Conservation (phyloP, 1,140 invertebrate species). For the Macrosteles quadrilineatus region DNA sequence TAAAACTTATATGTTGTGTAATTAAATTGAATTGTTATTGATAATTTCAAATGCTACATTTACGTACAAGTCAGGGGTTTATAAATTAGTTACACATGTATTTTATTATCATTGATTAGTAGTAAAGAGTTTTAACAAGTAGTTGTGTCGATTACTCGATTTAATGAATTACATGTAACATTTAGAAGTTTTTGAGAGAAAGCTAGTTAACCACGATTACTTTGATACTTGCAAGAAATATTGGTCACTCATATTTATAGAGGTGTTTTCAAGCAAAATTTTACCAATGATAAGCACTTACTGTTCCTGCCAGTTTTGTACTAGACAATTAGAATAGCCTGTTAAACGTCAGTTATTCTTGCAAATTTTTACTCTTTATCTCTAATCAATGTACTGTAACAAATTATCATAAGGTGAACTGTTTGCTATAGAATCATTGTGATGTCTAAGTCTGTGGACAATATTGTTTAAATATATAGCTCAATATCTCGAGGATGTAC, state of each 20-base stretch:
- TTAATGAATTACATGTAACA: too few relatives aligned
- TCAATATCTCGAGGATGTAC: conserved; percentile 22
- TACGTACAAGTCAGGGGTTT: too few relatives aligned
- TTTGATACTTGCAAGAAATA: conserved; percentile 6
- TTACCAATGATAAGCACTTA: conserved; percentile 20
- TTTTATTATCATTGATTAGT: too few relatives aligned
- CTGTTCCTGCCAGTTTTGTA: conserved; percentile 26
- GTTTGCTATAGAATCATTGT: conserved; percentile 25
- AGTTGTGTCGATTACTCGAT: too few relatives aligned
- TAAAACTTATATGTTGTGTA: too few relatives aligned
- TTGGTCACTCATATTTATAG: conserved; percentile 11
- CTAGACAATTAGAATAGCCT: conserved; percentile 19
- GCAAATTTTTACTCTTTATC: conserved; percentile 20
- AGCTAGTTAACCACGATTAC: too few relatives aligned
- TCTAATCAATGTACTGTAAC: conserved; percentile 19
- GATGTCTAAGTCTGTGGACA: conserved; percentile 29
- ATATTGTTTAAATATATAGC: conserved; percentile 26
- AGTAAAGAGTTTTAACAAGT: too few relatives aligned
- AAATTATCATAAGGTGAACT: neutral
- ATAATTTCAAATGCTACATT: too few relatives aligned
- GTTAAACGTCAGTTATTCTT: conserved; percentile 5
- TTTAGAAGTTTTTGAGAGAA: too few relatives aligned
- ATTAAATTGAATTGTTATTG: too few relatives aligned
- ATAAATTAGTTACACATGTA: too few relatives aligned
- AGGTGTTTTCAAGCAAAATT: conserved; percentile 12